Conservation (phyloP, 2,113 vertebrate species). For the Ibidorhyncha struthersii region DNA sequence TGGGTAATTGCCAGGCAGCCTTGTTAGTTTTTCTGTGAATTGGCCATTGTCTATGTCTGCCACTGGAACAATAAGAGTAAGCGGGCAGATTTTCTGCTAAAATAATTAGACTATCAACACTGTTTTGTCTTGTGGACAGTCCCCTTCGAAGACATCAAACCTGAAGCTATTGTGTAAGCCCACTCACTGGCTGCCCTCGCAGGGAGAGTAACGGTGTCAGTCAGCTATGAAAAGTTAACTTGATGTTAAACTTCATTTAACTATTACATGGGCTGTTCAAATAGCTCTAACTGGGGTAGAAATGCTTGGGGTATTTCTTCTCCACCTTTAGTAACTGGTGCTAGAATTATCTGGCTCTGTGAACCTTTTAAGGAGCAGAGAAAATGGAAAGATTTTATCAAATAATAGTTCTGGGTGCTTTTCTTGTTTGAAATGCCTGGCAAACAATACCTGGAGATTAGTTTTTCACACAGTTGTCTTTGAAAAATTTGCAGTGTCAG, state of each 20-base stretch:
- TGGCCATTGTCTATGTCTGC: background rate
- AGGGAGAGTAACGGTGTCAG: background rate
- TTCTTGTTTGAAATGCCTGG: background rate
- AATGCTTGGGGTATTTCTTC: background rate
- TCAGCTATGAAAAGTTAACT: background rate
- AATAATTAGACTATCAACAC: background rate
- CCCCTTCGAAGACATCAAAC: background rate
- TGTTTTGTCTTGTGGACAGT: background rate
- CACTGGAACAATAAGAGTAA: background rate
- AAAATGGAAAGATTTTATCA: background rate
- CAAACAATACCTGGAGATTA: background rate
- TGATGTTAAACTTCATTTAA: background rate
- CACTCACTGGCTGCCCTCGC: background rate
- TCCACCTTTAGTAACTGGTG: background rate
- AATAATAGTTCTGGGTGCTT: background rate
- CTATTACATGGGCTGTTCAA: background rate
- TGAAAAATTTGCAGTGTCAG: background rate
- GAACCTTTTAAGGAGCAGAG: background rate
- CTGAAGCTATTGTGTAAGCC: background rate
- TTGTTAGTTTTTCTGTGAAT: background rate
- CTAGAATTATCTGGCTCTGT: background rate
- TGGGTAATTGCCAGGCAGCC: background rate
- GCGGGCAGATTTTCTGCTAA: background rate
- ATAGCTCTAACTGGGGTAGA: background rate
- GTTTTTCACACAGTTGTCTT: background rate